Evolutionary conservation across 2,888 invertebrate genomes (phyloP).

Genomic region (Microctonus brassicae): DNA sequence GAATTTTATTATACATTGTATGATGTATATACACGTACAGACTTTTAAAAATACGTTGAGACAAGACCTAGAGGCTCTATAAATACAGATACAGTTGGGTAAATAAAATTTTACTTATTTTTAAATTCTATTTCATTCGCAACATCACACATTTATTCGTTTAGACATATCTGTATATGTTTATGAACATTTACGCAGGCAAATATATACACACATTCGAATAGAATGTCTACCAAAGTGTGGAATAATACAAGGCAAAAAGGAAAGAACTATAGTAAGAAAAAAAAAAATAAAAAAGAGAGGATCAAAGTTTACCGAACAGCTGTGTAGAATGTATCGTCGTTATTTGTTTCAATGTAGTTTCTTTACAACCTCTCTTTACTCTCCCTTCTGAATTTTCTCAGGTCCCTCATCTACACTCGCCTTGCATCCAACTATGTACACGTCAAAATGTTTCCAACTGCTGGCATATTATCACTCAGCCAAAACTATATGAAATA

Average conservation of each 20-base stretch:
- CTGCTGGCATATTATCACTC: neutral
- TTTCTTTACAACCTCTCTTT: slow-evolving; percentile 39
- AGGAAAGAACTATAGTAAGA: slow-evolving; percentile 39
- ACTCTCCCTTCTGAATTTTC: neutral
- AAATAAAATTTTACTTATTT: slow-evolving; percentile 21
- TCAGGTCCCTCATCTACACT: neutral
- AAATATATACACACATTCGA: slow-evolving; percentile 4
- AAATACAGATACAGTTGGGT: too few species aligned
- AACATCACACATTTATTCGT: too few species aligned
- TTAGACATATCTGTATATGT: too few species aligned
- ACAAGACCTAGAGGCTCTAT: too few species aligned
- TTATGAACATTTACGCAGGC: too few species aligned
- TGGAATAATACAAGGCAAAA: slow-evolving; percentile 37
- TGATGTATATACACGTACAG: too few species aligned
- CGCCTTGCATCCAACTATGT: neutral
- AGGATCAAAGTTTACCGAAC: slow-evolving; percentile 54
- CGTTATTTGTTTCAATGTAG: slow-evolving; percentile 56
- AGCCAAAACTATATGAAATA: neutral
- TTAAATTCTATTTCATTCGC: slow-evolving; percentile 15
- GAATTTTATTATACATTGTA: neutral
- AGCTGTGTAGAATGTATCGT: slow-evolving; percentile 62
- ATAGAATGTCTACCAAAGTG: neutral
- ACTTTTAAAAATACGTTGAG: too few species aligned
- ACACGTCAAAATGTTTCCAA: neutral
- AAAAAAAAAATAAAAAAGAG: slow-evolving; percentile 28